These are phyloP conservation scores for Silurus glanis DNA, from an alignment of 2,113 vertebrate species.

Conservation along the genomic window DNA sequence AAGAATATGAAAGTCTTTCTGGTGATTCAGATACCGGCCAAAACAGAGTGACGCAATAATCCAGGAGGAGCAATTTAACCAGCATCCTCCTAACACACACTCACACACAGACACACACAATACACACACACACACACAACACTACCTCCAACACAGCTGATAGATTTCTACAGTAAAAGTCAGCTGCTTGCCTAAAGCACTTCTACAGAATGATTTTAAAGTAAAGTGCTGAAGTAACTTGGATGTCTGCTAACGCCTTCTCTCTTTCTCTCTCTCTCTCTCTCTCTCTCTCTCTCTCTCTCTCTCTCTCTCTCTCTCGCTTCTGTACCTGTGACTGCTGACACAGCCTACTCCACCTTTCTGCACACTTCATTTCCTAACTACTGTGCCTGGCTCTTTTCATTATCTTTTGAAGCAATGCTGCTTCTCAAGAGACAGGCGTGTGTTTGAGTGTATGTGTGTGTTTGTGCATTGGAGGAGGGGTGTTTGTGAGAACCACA, in stretches of 20 bases:
- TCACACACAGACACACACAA: conserved; percentile 5
- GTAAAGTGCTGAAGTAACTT: conserved; percentile 22
- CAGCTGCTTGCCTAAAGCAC: conserved; percentile 10
- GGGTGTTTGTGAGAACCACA: conserved; percentile 5
- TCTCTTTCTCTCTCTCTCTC: neutral
- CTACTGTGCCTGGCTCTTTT: conserved; percentile 36
- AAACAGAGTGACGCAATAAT: conserved; percentile 66
- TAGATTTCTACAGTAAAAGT: conserved; percentile 10
- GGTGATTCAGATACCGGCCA: conserved; percentile 75
- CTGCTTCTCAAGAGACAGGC: conserved; percentile 37
- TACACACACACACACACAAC: conserved; percentile 15
- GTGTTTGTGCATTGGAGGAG: neutral
- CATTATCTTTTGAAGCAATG: conserved; percentile 46
- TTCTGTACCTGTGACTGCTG: conserved; percentile 30
- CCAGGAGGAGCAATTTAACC: conserved; percentile 60
- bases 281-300: neutral
- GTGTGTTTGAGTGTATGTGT: neutral
- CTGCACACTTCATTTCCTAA: conserved; percentile 28
- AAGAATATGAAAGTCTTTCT: conserved; percentile 85
- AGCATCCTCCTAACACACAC: neutral
- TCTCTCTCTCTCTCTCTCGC: no score
- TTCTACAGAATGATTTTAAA: conserved; percentile 30
- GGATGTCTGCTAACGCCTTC: conserved; percentile 23
- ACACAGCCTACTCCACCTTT: conserved; percentile 42
- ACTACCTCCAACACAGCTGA: conserved; percentile 5